Evolutionary conservation across 2,888 invertebrate species (phyloP).

Genomic region (Protonemura montana): DNA sequence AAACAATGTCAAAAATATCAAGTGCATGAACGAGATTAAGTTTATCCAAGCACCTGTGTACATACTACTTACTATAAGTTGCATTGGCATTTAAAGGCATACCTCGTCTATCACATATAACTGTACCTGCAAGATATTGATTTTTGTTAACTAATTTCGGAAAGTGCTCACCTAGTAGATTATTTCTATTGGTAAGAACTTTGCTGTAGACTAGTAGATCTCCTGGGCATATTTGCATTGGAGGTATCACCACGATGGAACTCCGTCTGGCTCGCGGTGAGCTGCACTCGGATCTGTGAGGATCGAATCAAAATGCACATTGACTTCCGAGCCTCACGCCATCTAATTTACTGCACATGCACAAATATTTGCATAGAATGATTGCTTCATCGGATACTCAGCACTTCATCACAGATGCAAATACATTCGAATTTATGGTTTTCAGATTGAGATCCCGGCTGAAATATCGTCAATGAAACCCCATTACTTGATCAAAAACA

Average conservation of each 20-base stretch:
- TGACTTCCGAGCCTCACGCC: neutral
- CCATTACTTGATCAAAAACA: neutral
- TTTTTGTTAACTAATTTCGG: neutral
- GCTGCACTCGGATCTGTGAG: conserved; percentile 51
- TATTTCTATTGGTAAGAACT: conserved; percentile 58
- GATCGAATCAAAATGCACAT: neutral
- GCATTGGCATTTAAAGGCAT: neutral
- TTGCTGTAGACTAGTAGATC: conserved; percentile 61
- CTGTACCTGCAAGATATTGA: neutral
- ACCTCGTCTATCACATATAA: too few species aligned
- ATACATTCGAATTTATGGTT: neutral
- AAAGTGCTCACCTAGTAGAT: conserved; percentile 55
- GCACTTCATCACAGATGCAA: neutral
- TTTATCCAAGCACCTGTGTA: neutral
- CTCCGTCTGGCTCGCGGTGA: conserved; percentile 55
- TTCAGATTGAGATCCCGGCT: neutral
- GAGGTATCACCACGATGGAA: conserved; percentile 61
- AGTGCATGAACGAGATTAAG: neutral
- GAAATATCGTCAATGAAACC: neutral
- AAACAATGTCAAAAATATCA: neutral
- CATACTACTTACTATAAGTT: neutral
- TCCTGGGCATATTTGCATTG: conserved; percentile 61
- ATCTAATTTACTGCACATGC: neutral
- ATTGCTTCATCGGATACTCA: neutral
- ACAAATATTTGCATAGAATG: neutral